Evolutionary conservation across 1,140 invertebrate genomes (phyloP), one percentile per base, ranked within the genome.

Genomic region (Caenorhabditis inopinata): DNA sequence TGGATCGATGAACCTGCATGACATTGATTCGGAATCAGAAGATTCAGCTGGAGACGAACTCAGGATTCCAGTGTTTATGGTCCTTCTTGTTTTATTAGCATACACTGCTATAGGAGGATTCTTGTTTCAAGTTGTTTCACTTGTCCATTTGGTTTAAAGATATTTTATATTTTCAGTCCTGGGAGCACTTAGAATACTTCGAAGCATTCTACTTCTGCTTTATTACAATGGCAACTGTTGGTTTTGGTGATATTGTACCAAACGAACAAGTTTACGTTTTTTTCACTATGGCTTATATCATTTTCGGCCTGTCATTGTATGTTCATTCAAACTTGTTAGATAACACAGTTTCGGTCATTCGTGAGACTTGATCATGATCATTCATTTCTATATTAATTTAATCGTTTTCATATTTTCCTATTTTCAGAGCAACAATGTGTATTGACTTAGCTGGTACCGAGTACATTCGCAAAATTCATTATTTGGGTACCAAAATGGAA

Each of bases 131-230:
- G 73, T 76, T 3, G 18, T 21, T n/a, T 4, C 21, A 21, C 0
- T 58, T 42, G 1, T 38, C 1, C 3, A 7, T 42, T n/a, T n/a
- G n/a, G n/a, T 5, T 7, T 42, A 42, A 68, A 68, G 0, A 16
- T 29, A 29, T 14, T 14, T 53, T 2, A 1, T 16, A n/a, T 14
- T 3, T 29, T 47, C 51, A 83, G 49, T 82, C 85, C 11, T 88
- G 85, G 84, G 86, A 87, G 74, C 88, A 85, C 35, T 86, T 87
- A 83, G 42, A 84, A 27, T 88, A 89, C 74, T 88, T 89, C 53
- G 88, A 88, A 27, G 87, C 87, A 11, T 88, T 88, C 76, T 88
- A 88, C 76, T 88, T 88, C 62, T 88, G 87, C 74, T 88, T 88
- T 76, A 89, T 88, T 53, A 89, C 87, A 74, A 88, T 89, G 87